Percentiles rank a stretch among this genome's conserved stretches.
phyloP scores from a whole-genome alignment of 2,113 vertebrate species.

The Columba livia region DNA sequence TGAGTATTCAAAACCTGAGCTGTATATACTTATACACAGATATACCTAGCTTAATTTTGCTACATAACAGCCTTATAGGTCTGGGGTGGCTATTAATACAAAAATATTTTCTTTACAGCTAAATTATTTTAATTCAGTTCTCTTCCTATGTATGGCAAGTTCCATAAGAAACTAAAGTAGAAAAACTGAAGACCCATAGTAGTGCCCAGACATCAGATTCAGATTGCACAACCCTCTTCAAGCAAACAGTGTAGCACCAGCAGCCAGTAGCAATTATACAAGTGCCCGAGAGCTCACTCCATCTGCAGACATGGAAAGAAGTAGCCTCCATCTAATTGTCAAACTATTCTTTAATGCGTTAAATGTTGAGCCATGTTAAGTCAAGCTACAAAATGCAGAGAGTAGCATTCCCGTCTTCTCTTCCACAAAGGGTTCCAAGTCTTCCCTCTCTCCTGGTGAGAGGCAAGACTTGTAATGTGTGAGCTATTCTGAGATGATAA shows the following conservation, averaged over 20 bases:
- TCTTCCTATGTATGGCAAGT: background rate
- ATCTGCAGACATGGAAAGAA: background rate
- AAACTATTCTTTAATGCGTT: background rate
- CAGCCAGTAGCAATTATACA: background rate
- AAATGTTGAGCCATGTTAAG: background rate
- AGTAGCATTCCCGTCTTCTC: background rate
- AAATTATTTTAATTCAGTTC: background rate
- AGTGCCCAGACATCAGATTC: background rate
- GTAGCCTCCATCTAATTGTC: background rate
- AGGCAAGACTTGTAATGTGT: background rate
- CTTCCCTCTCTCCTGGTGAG: background rate
- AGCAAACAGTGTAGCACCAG: background rate
- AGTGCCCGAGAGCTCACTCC: background rate
- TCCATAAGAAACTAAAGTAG: background rate
- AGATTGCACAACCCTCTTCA: background rate
- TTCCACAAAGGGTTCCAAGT: background rate
- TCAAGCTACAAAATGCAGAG: background rate
- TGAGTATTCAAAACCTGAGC: background rate
- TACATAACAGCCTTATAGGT: background rate
- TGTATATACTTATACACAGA: background rate
- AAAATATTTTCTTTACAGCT: background rate
- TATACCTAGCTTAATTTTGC: background rate
- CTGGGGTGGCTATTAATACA: background rate
- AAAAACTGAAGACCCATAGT: background rate
- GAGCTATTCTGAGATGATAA: background rate